Base-by-base conservation (phyloP, 2,888 invertebrate genomes). In the Eristalis intricaria region DNA sequence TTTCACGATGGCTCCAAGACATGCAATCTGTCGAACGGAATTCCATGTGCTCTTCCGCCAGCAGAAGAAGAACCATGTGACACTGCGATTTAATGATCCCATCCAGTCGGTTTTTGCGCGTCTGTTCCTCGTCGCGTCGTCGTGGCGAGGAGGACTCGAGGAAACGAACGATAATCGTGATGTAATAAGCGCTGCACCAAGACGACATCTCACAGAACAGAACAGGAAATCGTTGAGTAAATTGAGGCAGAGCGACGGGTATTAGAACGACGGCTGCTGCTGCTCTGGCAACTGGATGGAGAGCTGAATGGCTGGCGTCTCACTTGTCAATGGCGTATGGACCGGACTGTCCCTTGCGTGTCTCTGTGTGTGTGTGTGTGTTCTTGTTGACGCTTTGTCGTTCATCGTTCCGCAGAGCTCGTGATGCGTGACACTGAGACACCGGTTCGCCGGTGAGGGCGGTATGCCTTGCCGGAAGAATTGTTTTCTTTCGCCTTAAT, bases 81-180 rank as follows among this genome's bases (percentile, higher is more conserved):
- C 86, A 83, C 78, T 64, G 66, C 71, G 86, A 82, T 86, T 86
- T 86, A 86, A 86, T 83, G 86, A 86, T 83, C 78, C 83, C 83
- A 86, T 82, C 74, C 78, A 68, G 82, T 75, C 83, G 70, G 70
- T 83, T 86, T 86, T 86, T 82, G 78, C 78, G 82, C 78, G 82
- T 86, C 86, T 50, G 50, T n/a, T 19, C 50, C n/a, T 19, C n/a
- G 19, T 15, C 15, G 15, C 43, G 43, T 43, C 43, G 15, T 15
- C 78, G 29, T 78, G 77, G 65, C 77, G 77, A 40, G 61, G 26
- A 40, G 26, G 26, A 26, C 56, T 74, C 43, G 10, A 22, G n/a
- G n/a, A 10, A 50, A 43, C 64, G 61, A 68, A 82, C 68, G 61
- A 78, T 74, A 82, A 61, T 78, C 86, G 86, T 86, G 83, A 79